Base-by-base conservation (phyloP, 1,140 invertebrate genomes). In the Cataglyphis hispanica region DNA sequence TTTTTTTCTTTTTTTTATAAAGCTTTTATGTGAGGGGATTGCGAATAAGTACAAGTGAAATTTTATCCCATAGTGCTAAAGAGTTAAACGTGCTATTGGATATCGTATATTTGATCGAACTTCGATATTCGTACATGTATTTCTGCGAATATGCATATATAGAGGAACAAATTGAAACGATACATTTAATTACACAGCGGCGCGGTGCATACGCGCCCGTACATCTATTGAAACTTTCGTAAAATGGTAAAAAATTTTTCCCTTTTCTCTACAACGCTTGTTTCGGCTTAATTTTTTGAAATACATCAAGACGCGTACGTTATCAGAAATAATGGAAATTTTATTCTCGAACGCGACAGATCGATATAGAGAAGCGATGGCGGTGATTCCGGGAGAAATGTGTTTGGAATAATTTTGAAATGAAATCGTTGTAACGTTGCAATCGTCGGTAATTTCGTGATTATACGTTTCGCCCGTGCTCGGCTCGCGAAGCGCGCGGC, bases 401-500 rank as follows among this genome's bases (percentile, higher is more conserved):
- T 27, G 19, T 50, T 67, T 67, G 5, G 53, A 37, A 10, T 74
- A 74, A 74, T 74, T 74, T 74, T 74, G 70, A 74, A 53, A 74
- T 60, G 46, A 50, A 50, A 75, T 63, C 40, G 16, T 69, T 40
- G 27, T 80, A 37, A 58, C 67, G 46, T 40, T 50, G 69, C 53
- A 63, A 84, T 84, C 40, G 66, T 37, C 81, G 37, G 27, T 74
- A 74, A 83, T 84, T 77, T 72, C 25, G 37, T 77, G 69, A 84
- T 84, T 84, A 84, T 60, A 61, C 78, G 40, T 37, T 80, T 46
- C 63, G 78, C 53, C 16, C 46, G 53, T 56, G 13, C 31, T 53
- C 31, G 67, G 13, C 10, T 72, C 78, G 72, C 53, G 37, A 46
- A 25, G 40, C 86, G 84, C 85, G 75, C 50, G 58, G 64, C 72